Percentiles rank a stretch among this genome's conserved stretches.
These are phyloP conservation scores for Fissipunctia ypsillon DNA, from an alignment of 2,888 invertebrate genomes.

Conservation along the genomic window DNA sequence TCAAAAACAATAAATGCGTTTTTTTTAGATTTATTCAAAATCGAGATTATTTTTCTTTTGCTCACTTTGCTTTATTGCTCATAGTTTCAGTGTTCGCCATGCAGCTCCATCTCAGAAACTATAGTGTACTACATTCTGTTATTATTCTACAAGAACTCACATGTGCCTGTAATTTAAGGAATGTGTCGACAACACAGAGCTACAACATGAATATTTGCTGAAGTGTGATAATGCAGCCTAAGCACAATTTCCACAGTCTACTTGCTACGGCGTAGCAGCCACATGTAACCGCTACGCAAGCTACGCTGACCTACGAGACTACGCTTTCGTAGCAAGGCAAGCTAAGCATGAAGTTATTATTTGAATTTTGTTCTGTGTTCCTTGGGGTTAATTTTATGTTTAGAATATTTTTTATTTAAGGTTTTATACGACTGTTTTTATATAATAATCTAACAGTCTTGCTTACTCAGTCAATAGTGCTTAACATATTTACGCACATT, in stretches of 20 bases:
- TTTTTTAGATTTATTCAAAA: neutral
- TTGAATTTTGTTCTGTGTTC: conserved; percentile 5
- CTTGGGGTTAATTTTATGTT: neutral
- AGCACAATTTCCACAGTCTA: conserved; percentile 4
- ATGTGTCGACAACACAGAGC: conserved; percentile 1
- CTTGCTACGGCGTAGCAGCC: conserved; percentile 46
- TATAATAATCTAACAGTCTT: neutral
- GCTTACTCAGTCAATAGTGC: no score
- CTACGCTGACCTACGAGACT: conserved; percentile 36
- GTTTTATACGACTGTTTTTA: neutral
- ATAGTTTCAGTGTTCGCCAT: neutral
- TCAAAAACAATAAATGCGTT: neutral
- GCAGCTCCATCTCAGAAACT: neutral
- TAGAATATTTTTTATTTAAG: neutral
- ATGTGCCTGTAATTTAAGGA: neutral
- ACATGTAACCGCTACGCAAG: conserved; percentile 24
- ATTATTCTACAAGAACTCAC: neutral
- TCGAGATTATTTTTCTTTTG: neutral
- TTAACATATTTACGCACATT: neutral
- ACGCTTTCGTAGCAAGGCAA: conserved; percentile 15
- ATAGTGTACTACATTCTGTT: neutral
- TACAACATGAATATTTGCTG: conserved; percentile 20
- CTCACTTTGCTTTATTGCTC: neutral
- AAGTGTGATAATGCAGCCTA: conserved; percentile 19
- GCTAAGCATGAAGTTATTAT: neutral